A percentile compares a stretch with the other conserved stretches of the same genome.
phyloP scores from a whole-genome alignment of 2,113 vertebrate genomes.

The Eublepharis macularius region DNA sequence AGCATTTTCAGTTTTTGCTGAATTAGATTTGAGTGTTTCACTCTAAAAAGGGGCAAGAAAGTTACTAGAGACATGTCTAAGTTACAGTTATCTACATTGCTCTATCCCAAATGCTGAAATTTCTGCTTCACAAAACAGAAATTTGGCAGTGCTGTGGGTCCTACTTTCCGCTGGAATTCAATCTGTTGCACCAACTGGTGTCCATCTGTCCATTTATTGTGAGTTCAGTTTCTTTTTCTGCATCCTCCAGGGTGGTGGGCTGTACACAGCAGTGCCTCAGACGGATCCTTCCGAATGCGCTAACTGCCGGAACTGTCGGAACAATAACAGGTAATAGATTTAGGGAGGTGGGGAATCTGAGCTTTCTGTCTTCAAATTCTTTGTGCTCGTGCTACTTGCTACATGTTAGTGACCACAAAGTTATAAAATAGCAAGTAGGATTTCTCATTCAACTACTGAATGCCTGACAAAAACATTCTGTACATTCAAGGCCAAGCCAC shows the following conservation, averaged over 20 bases:
- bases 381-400: not conserved
- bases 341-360: not conserved
- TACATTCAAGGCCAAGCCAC: too few species aligned
- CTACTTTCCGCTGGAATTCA: not conserved
- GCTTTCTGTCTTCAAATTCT: not conserved
- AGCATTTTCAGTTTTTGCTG: constrained; percentile 52
- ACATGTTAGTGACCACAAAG: not conserved
- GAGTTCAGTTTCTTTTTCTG: not conserved
- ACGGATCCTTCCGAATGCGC: constrained; percentile 84
- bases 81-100: constrained; percentile 56
- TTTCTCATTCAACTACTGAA: too few species aligned
- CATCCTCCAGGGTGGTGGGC: constrained; percentile 78
- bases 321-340: constrained; percentile 88
- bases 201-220: not conserved
- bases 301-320: constrained; percentile 92
- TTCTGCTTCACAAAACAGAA: constrained; percentile 1
- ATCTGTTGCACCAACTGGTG: not conserved
- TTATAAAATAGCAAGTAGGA: not conserved
- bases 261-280: constrained; percentile 84
- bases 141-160: not conserved
- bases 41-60: constrained; percentile 58
- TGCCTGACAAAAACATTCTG: too few species aligned
- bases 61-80: constrained; percentile 54
- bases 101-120: constrained; percentile 33
- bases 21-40: constrained; percentile 36